A percentile compares a stretch with the other conserved stretches of the same genome.
Conservation (phyloP, 2,113 vertebrate genomes). For the Calyptommatus sinebrachiatus region DNA sequence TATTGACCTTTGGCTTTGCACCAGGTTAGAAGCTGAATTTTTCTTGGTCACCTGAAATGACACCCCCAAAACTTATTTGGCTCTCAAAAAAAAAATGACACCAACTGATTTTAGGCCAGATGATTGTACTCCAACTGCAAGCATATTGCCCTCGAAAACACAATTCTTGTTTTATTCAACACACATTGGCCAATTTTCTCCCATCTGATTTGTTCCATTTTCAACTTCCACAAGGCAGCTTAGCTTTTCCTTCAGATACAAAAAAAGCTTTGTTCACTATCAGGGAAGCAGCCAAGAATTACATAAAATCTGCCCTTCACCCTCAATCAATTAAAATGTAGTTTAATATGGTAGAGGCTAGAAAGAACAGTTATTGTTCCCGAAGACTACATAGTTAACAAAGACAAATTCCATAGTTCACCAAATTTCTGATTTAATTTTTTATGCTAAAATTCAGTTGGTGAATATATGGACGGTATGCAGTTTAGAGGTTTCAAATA, state of each 20-base stretch:
- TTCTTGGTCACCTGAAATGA: neutral
- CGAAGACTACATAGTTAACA: slow-evolving; percentile 10
- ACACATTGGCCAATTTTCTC: slow-evolving; percentile 4
- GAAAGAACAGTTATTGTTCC: slow-evolving; percentile 43
- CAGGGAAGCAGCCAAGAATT: slow-evolving; percentile 60
- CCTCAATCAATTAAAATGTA: slow-evolving; percentile 41
- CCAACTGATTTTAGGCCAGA: neutral
- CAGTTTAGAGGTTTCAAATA: neutral
- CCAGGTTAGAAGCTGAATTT: neutral
- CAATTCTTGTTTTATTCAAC: slow-evolving; percentile 4
- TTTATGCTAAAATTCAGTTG: neutral
- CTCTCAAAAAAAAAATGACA: neutral
- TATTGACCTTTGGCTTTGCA: neutral
- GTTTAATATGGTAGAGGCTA: slow-evolving; percentile 42
- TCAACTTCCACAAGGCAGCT: neutral
- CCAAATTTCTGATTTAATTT: neutral
- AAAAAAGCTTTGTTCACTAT: slow-evolving; percentile 56
- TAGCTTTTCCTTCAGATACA: slow-evolving; percentile 32
- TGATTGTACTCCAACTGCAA: neutral
- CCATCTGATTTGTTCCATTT: neutral
- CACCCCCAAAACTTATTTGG: neutral
- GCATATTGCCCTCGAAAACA: neutral
- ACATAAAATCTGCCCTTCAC: slow-evolving; percentile 56
- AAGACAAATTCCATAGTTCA: neutral
- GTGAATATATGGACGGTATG: neutral